Base-by-base conservation (phyloP, 2,888 invertebrate genomes). In the Ethmia dodecea region DNA sequence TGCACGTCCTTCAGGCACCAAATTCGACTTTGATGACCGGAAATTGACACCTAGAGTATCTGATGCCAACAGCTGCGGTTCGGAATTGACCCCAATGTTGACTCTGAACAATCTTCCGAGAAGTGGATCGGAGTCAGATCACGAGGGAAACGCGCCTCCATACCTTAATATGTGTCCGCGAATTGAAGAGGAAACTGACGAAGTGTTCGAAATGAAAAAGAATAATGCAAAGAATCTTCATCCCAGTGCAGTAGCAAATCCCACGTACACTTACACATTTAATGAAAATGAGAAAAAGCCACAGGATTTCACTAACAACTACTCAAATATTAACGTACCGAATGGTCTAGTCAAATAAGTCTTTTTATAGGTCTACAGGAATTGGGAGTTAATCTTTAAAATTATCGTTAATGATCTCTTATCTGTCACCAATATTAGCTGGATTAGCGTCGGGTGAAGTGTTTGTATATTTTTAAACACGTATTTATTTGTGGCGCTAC, bases 1-100 rank as follows among this genome's bases (percentile, higher is more conserved):
- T 58, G 89, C 91, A 1, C 76, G 89, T 39, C 48, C 66, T 1
- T 61, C 62, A 2, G 66, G 66, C 3, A 70, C 74, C 2, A 78
- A 83, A 40, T 90, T 90, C 50, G 79, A 87, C 45, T 91, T 91
- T 54, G 81, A 86, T 32, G 49, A 75, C 12, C 68, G 65, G 16
- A 73, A 67, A 49, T 57, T 73, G 31, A 71, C 72, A 45, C 47
- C 63, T 0, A 63, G 62, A 34, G 49, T 42, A 5, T 60, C 72
- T 0, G 73, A 61, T 50, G 69, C 49, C 25, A 67, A 61, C 34
- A 64, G 52, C 28, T 60, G 70, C 31, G 76, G 75, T 1, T 73
- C 77, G 1, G 89, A 89, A 51, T 49, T 86, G 24, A 74, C 88
- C 0, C 89, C 89, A 0, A 89, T 90, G 88, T 59, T 89, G 28